phyloP scores from a whole-genome alignment of 1,140 invertebrate genomes.

The Oreohelix idahoensis region DNA sequence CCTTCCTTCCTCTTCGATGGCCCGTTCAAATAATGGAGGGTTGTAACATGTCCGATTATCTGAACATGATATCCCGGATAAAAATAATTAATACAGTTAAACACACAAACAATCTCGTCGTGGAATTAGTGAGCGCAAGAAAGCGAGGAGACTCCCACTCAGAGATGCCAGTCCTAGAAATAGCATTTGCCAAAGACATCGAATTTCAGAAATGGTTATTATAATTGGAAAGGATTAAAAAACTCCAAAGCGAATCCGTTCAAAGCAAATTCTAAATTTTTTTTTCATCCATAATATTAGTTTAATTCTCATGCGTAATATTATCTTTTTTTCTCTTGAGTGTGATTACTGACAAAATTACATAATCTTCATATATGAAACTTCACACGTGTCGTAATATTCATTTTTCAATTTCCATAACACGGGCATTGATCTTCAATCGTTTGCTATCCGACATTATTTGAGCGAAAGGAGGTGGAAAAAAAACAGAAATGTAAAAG shows the following conservation, averaged over 20 bases:
- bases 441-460: background rate
- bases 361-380: background rate
- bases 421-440: background rate
- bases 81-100: background rate
- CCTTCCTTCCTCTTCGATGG: no score
- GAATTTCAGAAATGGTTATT: background rate
- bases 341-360: background rate
- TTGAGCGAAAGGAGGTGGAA: background rate
- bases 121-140: background rate
- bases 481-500: no score
- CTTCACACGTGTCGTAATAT: background rate
- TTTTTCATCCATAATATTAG: background rate
- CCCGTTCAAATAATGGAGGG: no score
- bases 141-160: background rate
- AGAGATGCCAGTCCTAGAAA: background rate
- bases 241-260: background rate
- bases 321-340: background rate
- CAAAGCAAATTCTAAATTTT: background rate
- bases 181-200: background rate
- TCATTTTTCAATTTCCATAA: background rate
- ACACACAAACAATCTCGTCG: background rate
- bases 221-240: slow-evolving; percentile 5
- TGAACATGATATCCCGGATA: background rate
- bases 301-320: background rate
- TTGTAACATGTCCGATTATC: background rate